These are phyloP conservation scores for Pseudorectes ferrugineus DNA, from an alignment of 2,113 vertebrate species.

Conservation along the genomic window DNA sequence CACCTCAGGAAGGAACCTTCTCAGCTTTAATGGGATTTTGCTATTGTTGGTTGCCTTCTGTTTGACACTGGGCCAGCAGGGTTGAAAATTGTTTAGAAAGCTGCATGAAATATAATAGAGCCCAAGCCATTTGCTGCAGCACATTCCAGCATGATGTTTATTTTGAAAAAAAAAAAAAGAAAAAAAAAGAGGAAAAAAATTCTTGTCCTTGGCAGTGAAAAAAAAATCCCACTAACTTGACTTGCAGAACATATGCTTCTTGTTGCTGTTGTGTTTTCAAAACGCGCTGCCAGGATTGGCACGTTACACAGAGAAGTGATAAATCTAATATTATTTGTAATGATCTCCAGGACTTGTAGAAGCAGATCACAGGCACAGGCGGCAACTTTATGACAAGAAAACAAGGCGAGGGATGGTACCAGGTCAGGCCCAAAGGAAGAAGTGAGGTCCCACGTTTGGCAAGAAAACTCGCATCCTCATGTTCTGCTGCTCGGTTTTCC, in stretches of 20 bases:
- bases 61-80: slow-evolving; percentile 87
- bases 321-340: slow-evolving; percentile 61
- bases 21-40: slow-evolving; percentile 94
- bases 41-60: slow-evolving; percentile 97
- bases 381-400: neutral
- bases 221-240: slow-evolving; percentile 59
- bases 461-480: neutral
- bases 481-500: neutral
- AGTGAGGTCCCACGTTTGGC: neutral
- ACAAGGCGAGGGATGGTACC: neutral
- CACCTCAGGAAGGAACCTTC: slow-evolving; percentile 98
- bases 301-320: slow-evolving; percentile 26
- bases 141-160: slow-evolving; percentile 80
- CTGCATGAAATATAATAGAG: slow-evolving; percentile 84
- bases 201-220: slow-evolving; percentile 80
- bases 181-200: slow-evolving; percentile 61
- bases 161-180: slow-evolving; percentile 62
- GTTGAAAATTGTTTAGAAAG: slow-evolving; percentile 81
- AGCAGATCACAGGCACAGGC: neutral
- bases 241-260: slow-evolving; percentile 71
- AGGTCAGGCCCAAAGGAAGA: neutral
- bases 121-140: slow-evolving; percentile 74
- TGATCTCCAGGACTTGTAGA: slow-evolving; percentile 29
- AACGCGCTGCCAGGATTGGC: slow-evolving; percentile 57
- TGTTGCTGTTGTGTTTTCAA: slow-evolving; percentile 67